Base-by-base conservation (phyloP, 2,888 invertebrate species). In the Eilema depressum region DNA sequence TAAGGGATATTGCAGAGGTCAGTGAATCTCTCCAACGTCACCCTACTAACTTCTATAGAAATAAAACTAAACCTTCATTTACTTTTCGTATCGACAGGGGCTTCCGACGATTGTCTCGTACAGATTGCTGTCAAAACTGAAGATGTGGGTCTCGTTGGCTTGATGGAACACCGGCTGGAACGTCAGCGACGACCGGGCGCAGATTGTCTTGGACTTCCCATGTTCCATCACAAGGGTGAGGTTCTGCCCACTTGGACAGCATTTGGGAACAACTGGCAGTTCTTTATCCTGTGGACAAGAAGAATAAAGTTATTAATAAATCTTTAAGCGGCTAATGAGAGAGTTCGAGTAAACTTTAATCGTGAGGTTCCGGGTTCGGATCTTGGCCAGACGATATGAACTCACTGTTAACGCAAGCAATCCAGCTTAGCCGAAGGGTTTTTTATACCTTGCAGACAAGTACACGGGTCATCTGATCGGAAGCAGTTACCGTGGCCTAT, bases 71-170 rank as follows among this genome's bases (percentile, higher is more conserved):
- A 78, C 78, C 73, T 80, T 75, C 81, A 85, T 76, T 78, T 85
- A 96, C 96, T 94, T 96, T 86, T 95, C 95, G 83, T 94, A 93
- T 76, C 82, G 84, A 85, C 96, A 96, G 63, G 96, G 96, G 81
- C 95, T 95, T 28, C 96, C 96, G 63, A 96, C 93, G 63, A 96
- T 91, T 1, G 96, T 96, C 75, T 96, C 94, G 80, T 96, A 96
- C 33, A 92, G 88, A 65, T 95, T 93, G 78, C 87, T 91, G 68
- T 94, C 91, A 66, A 92, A 94, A 61, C 88, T 91, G 84, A 93
- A 91, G 71, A 96, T 91, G 70, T 96, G 95, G 0, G 95, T 94
- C 53, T 89, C 92, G 76, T 96, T 96, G 68, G 94, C 95, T 37
- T 95, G 90, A 78, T 93, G 92, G 86, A 96, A 96, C 8, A 92